A percentile compares a stretch with the other conserved stretches of the same genome.
These are phyloP conservation scores for Leptopilina clavipes DNA, from an alignment of 1,140 invertebrate genomes.

Conservation along the genomic window DNA sequence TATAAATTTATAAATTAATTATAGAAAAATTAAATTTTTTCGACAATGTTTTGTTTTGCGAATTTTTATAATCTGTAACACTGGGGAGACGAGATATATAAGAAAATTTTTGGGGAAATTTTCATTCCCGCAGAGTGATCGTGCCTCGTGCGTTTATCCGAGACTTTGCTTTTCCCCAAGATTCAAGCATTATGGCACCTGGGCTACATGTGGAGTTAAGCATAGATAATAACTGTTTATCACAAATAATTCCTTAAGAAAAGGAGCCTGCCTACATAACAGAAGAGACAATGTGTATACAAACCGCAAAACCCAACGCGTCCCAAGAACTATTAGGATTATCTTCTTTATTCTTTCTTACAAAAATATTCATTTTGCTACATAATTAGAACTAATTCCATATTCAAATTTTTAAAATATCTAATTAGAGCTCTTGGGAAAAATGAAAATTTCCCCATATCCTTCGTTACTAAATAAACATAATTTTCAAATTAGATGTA, in stretches of 20 bases:
- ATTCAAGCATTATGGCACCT: slow-evolving; percentile 7
- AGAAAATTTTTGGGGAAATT: not conserved
- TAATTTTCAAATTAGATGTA: too few species aligned
- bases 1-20: too few species aligned
- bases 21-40: too few species aligned
- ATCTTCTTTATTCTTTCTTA: slow-evolving; percentile 26
- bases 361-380: slow-evolving; percentile 31
- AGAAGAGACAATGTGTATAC: slow-evolving; percentile 14
- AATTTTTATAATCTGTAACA: too few species aligned
- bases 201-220: slow-evolving; percentile 3
- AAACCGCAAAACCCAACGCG: slow-evolving; percentile 19
- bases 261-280: slow-evolving; percentile 19
- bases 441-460: not conserved
- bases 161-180: slow-evolving; percentile 23
- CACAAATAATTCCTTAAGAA: slow-evolving; percentile 40
- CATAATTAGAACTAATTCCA: slow-evolving; percentile 1
- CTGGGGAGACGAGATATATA: too few species aligned
- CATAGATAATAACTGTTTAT: slow-evolving; percentile 42
- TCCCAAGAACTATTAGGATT: slow-evolving; percentile 7
- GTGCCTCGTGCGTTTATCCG: slow-evolving; percentile 39
- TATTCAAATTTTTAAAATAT: not conserved
- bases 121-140: not conserved
- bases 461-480: too few species aligned
- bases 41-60: too few species aligned
- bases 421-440: not conserved